phyloP scores from a whole-genome alignment of 1,140 invertebrate genomes.

The Ceratosolen solmsi region DNA sequence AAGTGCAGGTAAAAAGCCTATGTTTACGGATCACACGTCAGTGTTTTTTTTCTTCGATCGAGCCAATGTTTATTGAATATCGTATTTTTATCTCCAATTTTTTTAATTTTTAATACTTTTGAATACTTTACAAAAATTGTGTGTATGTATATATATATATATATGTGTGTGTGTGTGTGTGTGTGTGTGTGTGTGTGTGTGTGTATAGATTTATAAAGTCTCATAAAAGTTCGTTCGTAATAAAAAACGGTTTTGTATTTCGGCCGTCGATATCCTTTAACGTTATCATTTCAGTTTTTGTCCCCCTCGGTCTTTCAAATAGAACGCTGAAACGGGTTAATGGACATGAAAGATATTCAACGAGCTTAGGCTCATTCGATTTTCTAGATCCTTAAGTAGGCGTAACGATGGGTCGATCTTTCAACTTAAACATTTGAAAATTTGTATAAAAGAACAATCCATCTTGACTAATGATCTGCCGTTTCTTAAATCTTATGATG shows the following conservation, averaged over 20 bases:
- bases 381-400: conserved; percentile 27
- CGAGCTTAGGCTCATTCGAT: conserved; percentile 33
- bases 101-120: conserved; percentile 19
- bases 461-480: conserved; percentile 58
- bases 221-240: conserved; percentile 37
- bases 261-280: background rate
- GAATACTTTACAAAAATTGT: conserved; percentile 29
- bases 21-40: conserved; percentile 13
- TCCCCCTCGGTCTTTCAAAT: conserved; percentile 15
- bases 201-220: background rate
- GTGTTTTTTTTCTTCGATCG: conserved; percentile 15
- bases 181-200: background rate
- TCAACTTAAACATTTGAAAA: conserved; percentile 59
- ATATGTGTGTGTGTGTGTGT: background rate
- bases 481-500: conserved; percentile 57
- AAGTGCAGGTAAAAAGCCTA: conserved; percentile 41
- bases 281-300: background rate
- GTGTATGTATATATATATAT: background rate
- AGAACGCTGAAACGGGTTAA: conserved; percentile 41
- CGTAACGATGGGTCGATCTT: conserved; percentile 62
- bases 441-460: conserved; percentile 64
- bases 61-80: conserved; percentile 1
- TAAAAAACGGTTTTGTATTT: conserved; percentile 29
- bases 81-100: background rate
- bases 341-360: conserved; percentile 11